Conservation (phyloP, 2,113 vertebrate genomes). For the Nyctibius bracteatus region DNA sequence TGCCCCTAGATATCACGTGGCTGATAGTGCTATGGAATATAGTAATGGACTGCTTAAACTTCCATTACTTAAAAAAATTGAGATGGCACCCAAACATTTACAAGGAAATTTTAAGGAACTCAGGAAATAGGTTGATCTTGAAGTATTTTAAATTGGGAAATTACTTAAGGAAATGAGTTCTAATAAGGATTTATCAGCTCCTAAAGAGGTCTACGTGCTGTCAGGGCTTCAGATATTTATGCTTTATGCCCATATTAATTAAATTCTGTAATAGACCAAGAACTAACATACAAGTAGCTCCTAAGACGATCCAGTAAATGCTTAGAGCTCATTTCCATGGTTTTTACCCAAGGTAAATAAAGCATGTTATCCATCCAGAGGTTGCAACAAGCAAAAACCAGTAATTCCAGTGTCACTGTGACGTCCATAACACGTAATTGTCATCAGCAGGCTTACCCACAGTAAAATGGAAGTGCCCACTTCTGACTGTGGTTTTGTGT, state of each 20-base stretch:
- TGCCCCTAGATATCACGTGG: rapidly evolving
- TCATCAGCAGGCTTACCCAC: background rate
- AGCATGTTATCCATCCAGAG: background rate
- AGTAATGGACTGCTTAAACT: background rate
- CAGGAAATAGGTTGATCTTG: background rate
- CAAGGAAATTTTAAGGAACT: background rate
- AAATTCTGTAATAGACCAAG: background rate
- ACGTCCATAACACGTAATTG: background rate
- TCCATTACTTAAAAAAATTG: background rate
- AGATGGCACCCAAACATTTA: background rate
- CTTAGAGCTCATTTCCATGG: background rate
- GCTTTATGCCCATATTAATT: background rate
- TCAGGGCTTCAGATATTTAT: background rate
- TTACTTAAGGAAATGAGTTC: background rate
- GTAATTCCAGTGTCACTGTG: background rate
- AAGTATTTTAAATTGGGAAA: background rate
- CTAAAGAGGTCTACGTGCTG: background rate
- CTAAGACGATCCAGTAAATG: background rate
- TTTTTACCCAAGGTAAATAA: background rate
- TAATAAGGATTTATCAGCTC: background rate
- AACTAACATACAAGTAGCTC: background rate
- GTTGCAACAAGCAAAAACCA: background rate
- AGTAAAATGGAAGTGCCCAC: background rate
- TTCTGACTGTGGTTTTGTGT: background rate
- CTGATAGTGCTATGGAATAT: background rate